Base-by-base conservation (phyloP, 1,140 invertebrate genomes). In the Calliopsis andreniformis region DNA sequence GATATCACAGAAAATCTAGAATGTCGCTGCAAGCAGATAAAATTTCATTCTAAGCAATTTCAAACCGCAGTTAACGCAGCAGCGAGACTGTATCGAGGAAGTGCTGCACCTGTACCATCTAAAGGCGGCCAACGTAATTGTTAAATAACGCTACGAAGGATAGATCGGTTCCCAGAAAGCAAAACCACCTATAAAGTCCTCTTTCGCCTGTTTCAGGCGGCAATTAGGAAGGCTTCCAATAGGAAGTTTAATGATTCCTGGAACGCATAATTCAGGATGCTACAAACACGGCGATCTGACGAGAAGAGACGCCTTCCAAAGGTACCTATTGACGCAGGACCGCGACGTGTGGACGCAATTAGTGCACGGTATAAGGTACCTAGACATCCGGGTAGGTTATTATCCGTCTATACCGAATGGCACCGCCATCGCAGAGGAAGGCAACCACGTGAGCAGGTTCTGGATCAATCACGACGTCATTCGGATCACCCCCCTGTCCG, bases 321-420 rank as follows among this genome's bases (percentile, higher is more conserved):
- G 92, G n/a, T 94, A 93, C 78, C 81, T 93, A 58, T 82, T 94
- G 7, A 94, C 94, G 25, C 97, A 97, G 89, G 96, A 97, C 87
- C 94, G 95, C 49, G 94, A 95, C 84, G 93, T 97, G 23, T 97
- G 96, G 94, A 94, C 94, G 0, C 96, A 97, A 87, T 91, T 97
- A 16, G 94, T 96, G 1, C 95, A 96, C 86, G 96, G 96, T 35
- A 95, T 97, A 85, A 92, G 96, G 82, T 97, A 97, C 87, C 91
- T 97, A 28, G 96, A 97, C 90, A 93, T 97, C 23, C 94, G 96
- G 73, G 92, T 96, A 67, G 94, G 94, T 69, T 94, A 92, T 84
- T 94, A 94, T 66, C 80, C 91, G 1, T 68, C 80, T 2, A 78
- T 77, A 43, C 69, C 85, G 8, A 91, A 88, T 58, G 88, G 86